Percentiles rank a stretch among this genome's conserved stretches.
These are phyloP conservation scores for Apostichopus parvimensis DNA, from an alignment of 35 echinoderm and acorn worm species.

Conservation along the genomic window DNA sequence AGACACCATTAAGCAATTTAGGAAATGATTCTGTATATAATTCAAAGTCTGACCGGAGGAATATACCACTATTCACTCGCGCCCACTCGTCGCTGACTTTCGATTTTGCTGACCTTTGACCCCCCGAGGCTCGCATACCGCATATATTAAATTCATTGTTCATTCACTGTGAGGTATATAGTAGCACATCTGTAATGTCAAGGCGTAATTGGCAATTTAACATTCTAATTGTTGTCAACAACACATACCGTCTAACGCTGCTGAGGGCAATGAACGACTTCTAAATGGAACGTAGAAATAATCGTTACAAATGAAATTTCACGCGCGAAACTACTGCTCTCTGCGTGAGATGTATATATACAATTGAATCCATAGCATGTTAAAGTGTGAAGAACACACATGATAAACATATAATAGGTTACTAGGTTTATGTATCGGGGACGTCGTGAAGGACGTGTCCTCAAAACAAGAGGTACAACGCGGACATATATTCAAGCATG, in stretches of 20 bases:
- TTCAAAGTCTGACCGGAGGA: too few relatives aligned
- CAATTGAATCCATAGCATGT: too few relatives aligned
- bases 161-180: not conserved
- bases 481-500: too few relatives aligned
- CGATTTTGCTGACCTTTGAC: not conserved
- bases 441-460: too few relatives aligned
- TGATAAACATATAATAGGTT: too few relatives aligned
- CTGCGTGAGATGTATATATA: not conserved
- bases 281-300: not conserved
- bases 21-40: not conserved
- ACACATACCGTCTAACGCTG: not conserved
- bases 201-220: not conserved
- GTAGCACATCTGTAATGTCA: not conserved
- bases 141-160: slow-evolving; percentile 1
- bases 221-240: slow-evolving; percentile 18
- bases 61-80: not conserved
- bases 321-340: not conserved
- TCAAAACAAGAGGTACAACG: too few relatives aligned
- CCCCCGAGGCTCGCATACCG: not conserved
- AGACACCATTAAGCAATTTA: slow-evolving; percentile 1
- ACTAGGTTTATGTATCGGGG: too few relatives aligned
- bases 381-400: too few relatives aligned
- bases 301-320: slow-evolving; percentile 10
- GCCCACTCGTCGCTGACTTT: not conserved
- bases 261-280: not conserved